Conservation (phyloP, 1,140 invertebrate genomes). For the Euura saliciscinereae region DNA sequence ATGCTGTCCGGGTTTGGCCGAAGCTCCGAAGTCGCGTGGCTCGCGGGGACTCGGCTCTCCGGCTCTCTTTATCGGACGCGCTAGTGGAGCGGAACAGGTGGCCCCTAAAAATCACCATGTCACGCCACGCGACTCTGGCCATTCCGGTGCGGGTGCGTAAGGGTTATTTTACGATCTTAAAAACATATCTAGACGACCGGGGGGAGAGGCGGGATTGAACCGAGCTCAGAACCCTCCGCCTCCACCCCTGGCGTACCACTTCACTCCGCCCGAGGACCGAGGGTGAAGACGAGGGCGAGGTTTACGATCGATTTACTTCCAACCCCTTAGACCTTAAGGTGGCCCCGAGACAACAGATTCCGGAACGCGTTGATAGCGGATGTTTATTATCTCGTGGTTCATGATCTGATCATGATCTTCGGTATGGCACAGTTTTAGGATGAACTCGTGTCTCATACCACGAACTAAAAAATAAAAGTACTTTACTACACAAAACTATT, state of each 20-base stretch:
- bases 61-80: neutral
- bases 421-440: too few species aligned
- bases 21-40: neutral
- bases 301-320: constrained; percentile 3
- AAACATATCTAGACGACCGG: neutral
- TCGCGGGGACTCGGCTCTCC: neutral
- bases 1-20: neutral
- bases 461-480: too few species aligned
- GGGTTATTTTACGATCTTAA: constrained; percentile 7
- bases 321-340: too few species aligned
- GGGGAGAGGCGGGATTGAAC: neutral
- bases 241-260: too few species aligned
- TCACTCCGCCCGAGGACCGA: neutral
- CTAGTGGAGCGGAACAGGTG: constrained; percentile 39
- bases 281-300: neutral
- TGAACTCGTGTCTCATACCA: too few species aligned
- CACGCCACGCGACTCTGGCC: constrained; percentile 24
- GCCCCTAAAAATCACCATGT: constrained; percentile 32
- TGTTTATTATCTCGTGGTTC: too few species aligned
- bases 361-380: too few species aligned
- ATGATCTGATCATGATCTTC: too few species aligned
- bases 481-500: too few species aligned
- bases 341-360: too few species aligned
- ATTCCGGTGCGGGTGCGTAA: constrained; percentile 20
- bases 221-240: neutral